phyloP scores from a whole-genome alignment of 2,888 invertebrate species.

The Aphelenchoides bicaudatus region DNA sequence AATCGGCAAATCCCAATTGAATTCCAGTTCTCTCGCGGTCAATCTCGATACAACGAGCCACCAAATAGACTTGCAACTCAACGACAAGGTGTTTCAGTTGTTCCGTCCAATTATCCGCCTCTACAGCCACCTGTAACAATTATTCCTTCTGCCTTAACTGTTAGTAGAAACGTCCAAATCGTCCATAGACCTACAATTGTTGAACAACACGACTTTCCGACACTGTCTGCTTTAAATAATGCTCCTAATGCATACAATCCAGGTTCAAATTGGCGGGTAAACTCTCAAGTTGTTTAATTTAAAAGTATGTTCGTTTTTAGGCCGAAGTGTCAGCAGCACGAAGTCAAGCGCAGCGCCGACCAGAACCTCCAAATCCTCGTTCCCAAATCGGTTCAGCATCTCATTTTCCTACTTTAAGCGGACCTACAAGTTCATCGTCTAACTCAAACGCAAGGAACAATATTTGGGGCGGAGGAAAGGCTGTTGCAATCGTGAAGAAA shows the following conservation, averaged over 20 bases:
- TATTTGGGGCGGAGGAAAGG: conserved; percentile 25
- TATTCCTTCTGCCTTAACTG: conserved; percentile 11
- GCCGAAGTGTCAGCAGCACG: conserved; percentile 9
- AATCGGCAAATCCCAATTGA: conserved; percentile 30
- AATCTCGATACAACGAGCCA: not conserved
- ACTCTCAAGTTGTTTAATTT: not conserved
- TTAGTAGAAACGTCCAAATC: not conserved
- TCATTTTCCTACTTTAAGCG: conserved; percentile 19
- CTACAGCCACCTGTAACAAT: conserved; percentile 8
- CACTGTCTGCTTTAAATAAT: conserved; percentile 8
- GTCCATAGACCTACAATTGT: conserved; percentile 18
- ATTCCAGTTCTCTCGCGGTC: conserved; percentile 30
- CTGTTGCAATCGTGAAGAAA: not conserved
- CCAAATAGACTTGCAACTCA: not conserved
- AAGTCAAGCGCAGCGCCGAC: not conserved
- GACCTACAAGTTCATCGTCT: conserved; percentile 18
- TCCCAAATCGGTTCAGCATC: not conserved
- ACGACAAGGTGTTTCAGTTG: conserved; percentile 16
- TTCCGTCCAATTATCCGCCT: conserved; percentile 11
- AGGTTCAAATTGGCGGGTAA: conserved; percentile 15
- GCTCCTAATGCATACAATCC: not conserved
- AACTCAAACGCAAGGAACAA: conserved; percentile 11
- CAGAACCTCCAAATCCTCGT: not conserved
- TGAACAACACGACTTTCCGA: conserved; percentile 4
- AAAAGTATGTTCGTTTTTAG: not conserved